Conservation (phyloP, 2,797 vertebrate genomes). For the Nasua narica region DNA sequence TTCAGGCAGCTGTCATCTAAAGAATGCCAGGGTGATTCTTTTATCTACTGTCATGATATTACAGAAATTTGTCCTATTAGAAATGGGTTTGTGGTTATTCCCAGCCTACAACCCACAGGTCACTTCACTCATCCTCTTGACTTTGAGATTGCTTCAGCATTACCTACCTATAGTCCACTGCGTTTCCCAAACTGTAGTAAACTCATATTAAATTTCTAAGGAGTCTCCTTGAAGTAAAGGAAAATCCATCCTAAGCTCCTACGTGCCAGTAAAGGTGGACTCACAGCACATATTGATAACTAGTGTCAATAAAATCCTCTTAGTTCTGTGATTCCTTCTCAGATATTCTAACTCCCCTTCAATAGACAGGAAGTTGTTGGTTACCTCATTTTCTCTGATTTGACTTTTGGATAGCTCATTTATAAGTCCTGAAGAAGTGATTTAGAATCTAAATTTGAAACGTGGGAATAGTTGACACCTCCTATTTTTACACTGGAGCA, state of each 20-base stretch:
- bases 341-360: not conserved
- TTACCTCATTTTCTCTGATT: not conserved
- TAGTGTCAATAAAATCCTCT: not conserved
- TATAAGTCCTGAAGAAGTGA: not conserved
- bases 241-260: not conserved
- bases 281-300: not conserved
- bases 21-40: not conserved
- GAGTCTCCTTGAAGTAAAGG: not conserved
- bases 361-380: not conserved
- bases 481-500: not conserved
- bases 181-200: not conserved
- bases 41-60: not conserved
- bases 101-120: not conserved
- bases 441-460: not conserved
- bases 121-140: not conserved
- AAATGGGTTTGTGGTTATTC: not conserved
- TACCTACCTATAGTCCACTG: not conserved
- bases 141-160: not conserved
- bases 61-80: not conserved
- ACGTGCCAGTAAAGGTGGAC: not conserved
- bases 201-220: not conserved
- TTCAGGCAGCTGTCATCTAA: not conserved
- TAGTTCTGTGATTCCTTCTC: not conserved
- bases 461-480: not conserved
- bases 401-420: not conserved